Base-by-base conservation (phyloP, 2,797 vertebrate genomes). In the Epinephelus awoara region DNA sequence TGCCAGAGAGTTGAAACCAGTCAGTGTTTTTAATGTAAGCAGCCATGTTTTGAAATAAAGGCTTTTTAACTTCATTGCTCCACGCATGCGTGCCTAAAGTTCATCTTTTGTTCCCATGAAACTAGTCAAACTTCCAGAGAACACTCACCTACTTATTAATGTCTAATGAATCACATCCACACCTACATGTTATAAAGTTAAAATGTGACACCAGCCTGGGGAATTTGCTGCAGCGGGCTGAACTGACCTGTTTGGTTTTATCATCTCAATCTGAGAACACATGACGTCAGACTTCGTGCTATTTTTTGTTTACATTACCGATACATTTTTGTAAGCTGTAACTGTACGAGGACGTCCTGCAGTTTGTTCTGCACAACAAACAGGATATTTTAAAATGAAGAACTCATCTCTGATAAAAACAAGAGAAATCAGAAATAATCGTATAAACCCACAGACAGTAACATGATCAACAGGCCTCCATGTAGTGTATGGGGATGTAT, bases 211-310 rank as follows among this genome's bases (percentile, higher is more conserved):
- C 57, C 0, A 7, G 21, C 23, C 11, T 49, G 74, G 50, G 78
- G 74, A 78, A 78, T 85, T 38, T 63, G 19, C 57, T 67, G 19
- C 59, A 13, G 8, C 15, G 56, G 14, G 27, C 40, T 8, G 38
- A 59, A 12, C 42, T 51, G 47, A 72, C 47, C 62, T 73, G 34
- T 34, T 50, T 23, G 46, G 12, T 57, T 58, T 63, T 18, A 58
- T 38, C 7, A 0, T 34, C 46, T 44, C 34, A 7, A 23, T 50
- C 62, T 59, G 21, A 59, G 57, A 27, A 12, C 44, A 59, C 21
- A 5, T 40, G 14, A 3, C 29, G 14, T 44, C 40, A 11, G 29
- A 47, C 44, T 70, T 70, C 3, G 0, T 12, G 7, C 27, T 51
- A 13, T 34, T 25, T 58, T 51, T 10, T 27, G 23, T 59, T 42